Evolutionary conservation across 2,888 invertebrate genomes (phyloP).

Genomic region (Stenolophus ochropezus): DNA sequence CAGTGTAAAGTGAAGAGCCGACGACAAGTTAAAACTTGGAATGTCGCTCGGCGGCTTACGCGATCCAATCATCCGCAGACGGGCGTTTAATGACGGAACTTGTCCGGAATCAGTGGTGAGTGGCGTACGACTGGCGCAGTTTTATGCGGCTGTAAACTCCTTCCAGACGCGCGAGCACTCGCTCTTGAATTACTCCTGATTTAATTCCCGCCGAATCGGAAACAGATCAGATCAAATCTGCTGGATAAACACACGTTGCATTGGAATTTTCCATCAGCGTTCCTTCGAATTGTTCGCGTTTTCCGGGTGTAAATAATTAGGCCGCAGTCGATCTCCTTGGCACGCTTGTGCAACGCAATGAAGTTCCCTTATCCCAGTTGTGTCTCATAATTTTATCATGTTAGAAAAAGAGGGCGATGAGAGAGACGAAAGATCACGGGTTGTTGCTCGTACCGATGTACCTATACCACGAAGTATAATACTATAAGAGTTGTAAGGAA

Average conservation of each 20-base stretch:
- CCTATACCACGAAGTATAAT: no score
- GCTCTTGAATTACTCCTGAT: slow-evolving; percentile 51
- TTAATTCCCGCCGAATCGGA: slow-evolving; percentile 53
- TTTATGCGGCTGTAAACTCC: slow-evolving; percentile 54
- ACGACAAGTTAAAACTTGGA: slow-evolving; percentile 50
- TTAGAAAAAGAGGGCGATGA: no score
- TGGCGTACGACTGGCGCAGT: slow-evolving; percentile 27
- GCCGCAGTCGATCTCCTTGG: slow-evolving; percentile 6
- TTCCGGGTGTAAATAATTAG: slow-evolving; percentile 43
- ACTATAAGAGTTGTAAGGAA: no score
- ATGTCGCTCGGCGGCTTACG: slow-evolving; percentile 47
- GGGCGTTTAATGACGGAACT: slow-evolving; percentile 55
- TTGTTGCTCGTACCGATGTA: no score
- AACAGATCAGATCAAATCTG: slow-evolving; percentile 41
- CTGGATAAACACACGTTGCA: slow-evolving; percentile 31
- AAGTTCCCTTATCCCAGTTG: no score
- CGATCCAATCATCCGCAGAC: slow-evolving; percentile 57
- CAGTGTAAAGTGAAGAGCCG: slow-evolving; percentile 40
- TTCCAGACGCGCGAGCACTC: slow-evolving; percentile 40
- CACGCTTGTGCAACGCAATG: slow-evolving; percentile 40
- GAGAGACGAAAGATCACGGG: no score
- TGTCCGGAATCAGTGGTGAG: slow-evolving; percentile 34
- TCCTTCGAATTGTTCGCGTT: slow-evolving; percentile 7
- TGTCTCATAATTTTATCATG: no score
- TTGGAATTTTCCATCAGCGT: slow-evolving; percentile 55